Evolutionary conservation across 2,888 invertebrate species (phyloP).

Genomic region (Lasius fuliginosus): DNA sequence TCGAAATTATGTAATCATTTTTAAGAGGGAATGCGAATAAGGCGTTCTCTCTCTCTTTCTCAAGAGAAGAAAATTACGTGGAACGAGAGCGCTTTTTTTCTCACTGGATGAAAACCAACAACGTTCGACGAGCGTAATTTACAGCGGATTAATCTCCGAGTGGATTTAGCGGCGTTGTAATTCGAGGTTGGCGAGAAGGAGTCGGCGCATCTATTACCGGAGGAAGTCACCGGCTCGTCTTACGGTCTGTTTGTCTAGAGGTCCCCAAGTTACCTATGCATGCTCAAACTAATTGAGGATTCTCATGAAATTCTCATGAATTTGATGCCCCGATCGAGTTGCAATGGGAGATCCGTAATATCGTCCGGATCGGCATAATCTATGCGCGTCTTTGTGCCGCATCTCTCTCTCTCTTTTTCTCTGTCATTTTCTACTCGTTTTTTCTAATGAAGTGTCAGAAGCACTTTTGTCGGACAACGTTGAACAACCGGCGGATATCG

Average conservation of each 20-base stretch:
- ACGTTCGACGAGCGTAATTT: conserved; percentile 30
- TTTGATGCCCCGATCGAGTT: conserved; percentile 36
- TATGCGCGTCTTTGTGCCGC: not conserved
- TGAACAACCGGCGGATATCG: conserved; percentile 18
- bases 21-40: not conserved
- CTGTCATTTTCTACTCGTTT: conserved; percentile 8
- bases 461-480: not conserved
- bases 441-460: conserved; percentile 5
- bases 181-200: conserved; percentile 25
- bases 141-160: conserved; percentile 40
- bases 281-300: conserved; percentile 70
- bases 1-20: not conserved
- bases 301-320: conserved; percentile 72
- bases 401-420: too few species aligned
- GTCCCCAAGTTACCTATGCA: conserved; percentile 60
- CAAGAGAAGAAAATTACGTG: conserved; percentile 1
- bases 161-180: conserved; percentile 38
- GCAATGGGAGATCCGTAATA: conserved; percentile 13
- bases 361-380: not conserved
- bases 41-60: not conserved
- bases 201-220: conserved; percentile 36
- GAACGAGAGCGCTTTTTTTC: conserved; percentile 18
- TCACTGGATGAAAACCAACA: conserved; percentile 4
- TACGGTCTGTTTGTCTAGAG: conserved; percentile 61
- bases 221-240: conserved; percentile 54